These are phyloP conservation scores for Chymomyza amoena DNA, from an alignment of 2,888 invertebrate genomes.

Conservation along the genomic window DNA sequence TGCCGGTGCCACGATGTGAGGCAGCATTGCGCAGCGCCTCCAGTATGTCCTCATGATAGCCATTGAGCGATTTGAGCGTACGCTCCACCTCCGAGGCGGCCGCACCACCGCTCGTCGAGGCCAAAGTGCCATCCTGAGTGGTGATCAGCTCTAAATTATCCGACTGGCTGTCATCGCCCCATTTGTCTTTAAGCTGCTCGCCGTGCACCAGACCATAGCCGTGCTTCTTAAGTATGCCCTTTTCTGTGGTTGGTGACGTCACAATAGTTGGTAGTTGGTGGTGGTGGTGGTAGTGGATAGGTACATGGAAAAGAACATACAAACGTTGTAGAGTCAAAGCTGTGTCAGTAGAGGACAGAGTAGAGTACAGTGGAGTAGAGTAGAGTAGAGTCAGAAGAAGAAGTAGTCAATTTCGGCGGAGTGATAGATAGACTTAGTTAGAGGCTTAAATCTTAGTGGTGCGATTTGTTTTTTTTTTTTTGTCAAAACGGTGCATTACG, in stretches of 20 bases:
- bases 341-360: constrained; percentile 14
- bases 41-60: constrained; percentile 94
- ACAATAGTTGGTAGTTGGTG: neutral
- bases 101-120: constrained; percentile 80
- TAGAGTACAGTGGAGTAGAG: neutral
- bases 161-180: constrained; percentile 86
- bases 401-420: neutral
- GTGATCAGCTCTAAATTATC: constrained; percentile 85
- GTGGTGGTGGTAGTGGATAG: constrained; percentile 80
- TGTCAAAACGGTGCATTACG: too few species aligned
- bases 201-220: constrained; percentile 87
- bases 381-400: neutral
- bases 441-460: neutral
- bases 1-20: constrained; percentile 83
- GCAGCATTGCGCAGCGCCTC: constrained; percentile 93
- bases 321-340: constrained; percentile 58
- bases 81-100: constrained; percentile 89
- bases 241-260: constrained; percentile 81
- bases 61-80: constrained; percentile 92
- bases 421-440: neutral
- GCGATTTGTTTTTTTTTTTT: neutral
- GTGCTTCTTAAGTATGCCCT: constrained; percentile 94
- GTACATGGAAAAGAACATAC: constrained; percentile 69
- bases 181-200: constrained; percentile 86
- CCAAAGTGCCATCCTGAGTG: constrained; percentile 85